These are phyloP conservation scores for Galbula dea DNA, from an alignment of 2,113 vertebrate genomes.

Conservation along the genomic window DNA sequence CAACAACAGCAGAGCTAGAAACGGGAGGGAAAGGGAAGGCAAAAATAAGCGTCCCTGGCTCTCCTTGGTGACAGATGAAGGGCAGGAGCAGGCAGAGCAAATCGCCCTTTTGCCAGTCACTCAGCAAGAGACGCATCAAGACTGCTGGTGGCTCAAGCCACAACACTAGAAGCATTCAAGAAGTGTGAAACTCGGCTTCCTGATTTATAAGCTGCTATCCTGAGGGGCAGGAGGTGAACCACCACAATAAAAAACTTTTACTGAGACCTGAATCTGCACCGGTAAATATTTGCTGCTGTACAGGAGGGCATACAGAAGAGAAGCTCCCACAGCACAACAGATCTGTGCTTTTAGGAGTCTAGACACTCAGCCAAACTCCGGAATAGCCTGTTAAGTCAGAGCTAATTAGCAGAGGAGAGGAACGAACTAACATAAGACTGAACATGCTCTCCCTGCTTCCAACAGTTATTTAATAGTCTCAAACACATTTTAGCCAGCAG, in stretches of 20 bases:
- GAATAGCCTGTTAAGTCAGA: conserved; percentile 3
- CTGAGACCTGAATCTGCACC: background rate
- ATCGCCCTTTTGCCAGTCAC: background rate
- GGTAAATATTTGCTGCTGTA: background rate
- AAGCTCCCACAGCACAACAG: background rate
- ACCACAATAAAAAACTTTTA: conserved; percentile 16
- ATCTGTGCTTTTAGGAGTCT: background rate
- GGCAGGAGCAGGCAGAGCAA: background rate
- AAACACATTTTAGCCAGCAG: background rate
- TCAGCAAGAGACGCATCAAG: background rate
- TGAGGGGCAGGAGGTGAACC: conserved; percentile 29
- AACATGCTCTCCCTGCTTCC: background rate
- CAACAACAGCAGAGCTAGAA: background rate
- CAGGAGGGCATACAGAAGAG: background rate
- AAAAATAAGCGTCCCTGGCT: background rate
- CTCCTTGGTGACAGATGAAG: fast-evolving
- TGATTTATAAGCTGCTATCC: conserved; percentile 41
- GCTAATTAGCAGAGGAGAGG: background rate
- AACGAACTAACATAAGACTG: background rate
- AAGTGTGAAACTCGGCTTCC: background rate
- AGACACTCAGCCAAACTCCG: background rate
- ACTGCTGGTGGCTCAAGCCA: background rate
- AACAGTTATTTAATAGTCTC: background rate
- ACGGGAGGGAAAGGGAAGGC: background rate
- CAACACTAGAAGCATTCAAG: background rate